A percentile compares a stretch with the other conserved stretches of the same genome.
Conservation (phyloP, 2,113 vertebrate species). For the Thalassarche chlororhynchos region DNA sequence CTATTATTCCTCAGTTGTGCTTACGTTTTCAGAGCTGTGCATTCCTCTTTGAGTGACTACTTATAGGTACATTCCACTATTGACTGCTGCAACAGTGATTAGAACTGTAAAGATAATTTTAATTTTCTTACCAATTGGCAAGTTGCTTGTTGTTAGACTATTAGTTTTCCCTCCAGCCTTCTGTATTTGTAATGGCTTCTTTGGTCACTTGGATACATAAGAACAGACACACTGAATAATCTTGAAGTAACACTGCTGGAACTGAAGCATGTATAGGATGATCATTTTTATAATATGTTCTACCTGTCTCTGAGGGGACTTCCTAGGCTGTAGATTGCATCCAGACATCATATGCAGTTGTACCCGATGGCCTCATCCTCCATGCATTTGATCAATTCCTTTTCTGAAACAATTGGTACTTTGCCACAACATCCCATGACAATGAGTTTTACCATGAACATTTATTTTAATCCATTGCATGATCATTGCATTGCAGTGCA, state of each 20-base stretch:
- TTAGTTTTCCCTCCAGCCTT: background rate
- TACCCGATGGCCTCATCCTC: background rate
- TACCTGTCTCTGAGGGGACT: background rate
- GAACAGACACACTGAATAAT: background rate
- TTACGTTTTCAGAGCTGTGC: background rate
- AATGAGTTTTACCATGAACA: background rate
- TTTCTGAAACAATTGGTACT: background rate
- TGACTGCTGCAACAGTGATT: conserved; percentile 6
- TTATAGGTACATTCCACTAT: background rate
- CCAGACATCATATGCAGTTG: background rate
- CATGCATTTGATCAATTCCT: background rate
- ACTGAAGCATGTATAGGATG: background rate
- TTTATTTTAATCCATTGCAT: background rate
- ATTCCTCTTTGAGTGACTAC: background rate
- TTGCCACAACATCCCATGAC: background rate
- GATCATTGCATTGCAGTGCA: background rate
- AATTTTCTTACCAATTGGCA: background rate
- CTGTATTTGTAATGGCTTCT: background rate
- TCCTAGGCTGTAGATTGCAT: background rate
- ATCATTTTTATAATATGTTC: background rate
- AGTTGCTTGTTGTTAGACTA: background rate
- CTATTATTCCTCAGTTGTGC: background rate
- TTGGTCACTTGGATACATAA: background rate
- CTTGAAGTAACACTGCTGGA: background rate
- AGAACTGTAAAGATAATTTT: background rate